Conservation (phyloP, 2,888 invertebrate species). For the Cryptophagus acutangulus region DNA sequence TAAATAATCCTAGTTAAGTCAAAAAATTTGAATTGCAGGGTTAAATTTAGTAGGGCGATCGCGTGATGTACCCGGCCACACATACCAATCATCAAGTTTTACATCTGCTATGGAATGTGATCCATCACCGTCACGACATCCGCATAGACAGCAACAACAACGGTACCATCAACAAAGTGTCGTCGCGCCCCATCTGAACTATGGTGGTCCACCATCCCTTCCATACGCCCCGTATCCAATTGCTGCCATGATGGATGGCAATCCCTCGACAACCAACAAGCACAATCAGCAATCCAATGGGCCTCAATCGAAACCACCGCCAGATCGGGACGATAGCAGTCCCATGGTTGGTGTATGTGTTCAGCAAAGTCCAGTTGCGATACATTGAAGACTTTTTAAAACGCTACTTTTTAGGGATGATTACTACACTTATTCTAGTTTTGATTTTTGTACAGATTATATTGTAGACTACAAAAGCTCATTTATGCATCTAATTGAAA, state of each 20-base stretch:
- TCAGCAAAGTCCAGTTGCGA: slow-evolving; percentile 89
- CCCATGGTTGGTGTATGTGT: slow-evolving; percentile 87
- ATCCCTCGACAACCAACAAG: slow-evolving; percentile 23
- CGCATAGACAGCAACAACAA: slow-evolving; percentile 26
- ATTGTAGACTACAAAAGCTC: no score
- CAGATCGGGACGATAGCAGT: slow-evolving; percentile 61
- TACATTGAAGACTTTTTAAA: slow-evolving; percentile 64
- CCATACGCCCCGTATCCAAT: slow-evolving; percentile 46
- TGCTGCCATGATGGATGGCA: slow-evolving; percentile 36
- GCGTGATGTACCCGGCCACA: slow-evolving; percentile 40
- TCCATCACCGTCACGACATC: slow-evolving; percentile 53
- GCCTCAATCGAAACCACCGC: slow-evolving; percentile 6
- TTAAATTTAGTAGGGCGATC: slow-evolving; percentile 49
- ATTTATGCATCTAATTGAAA: no score
- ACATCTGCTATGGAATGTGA: slow-evolving; percentile 73
- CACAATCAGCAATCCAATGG: slow-evolving; percentile 28
- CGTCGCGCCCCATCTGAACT: slow-evolving; percentile 46
- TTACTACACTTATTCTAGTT: no score
- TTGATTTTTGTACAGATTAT: no score
- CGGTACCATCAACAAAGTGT: slow-evolving; percentile 37
- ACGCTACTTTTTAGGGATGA: no score
- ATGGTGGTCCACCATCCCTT: slow-evolving; percentile 46
- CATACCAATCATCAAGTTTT: slow-evolving; percentile 35
- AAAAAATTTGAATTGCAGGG: no score
- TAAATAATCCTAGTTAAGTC: no score